Conservation (phyloP, 2,113 vertebrate species). For the Herpailurus yagouaroundi region DNA sequence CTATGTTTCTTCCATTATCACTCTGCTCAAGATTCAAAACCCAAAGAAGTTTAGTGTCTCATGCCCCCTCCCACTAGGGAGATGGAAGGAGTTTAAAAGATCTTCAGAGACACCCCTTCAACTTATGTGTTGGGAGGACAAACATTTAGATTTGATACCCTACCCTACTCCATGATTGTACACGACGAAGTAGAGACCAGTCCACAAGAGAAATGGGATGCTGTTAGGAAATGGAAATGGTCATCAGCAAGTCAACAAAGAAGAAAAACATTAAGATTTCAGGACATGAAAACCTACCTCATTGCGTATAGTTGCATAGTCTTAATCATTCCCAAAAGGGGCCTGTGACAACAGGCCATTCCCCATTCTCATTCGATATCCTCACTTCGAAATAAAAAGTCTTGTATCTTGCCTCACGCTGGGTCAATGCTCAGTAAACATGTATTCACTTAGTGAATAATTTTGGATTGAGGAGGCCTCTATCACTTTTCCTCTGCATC, state of each 20-base stretch:
- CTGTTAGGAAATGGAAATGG: background rate
- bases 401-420: background rate
- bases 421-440: background rate
- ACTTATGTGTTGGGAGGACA: background rate
- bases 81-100: background rate
- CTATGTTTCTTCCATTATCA: background rate
- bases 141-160: background rate
- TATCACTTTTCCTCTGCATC: background rate
- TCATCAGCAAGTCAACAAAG: background rate
- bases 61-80: background rate
- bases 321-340: background rate
- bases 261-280: background rate
- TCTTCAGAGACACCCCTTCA: background rate
- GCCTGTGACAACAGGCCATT: background rate
- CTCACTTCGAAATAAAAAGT: background rate
- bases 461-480: background rate
- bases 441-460: background rate
- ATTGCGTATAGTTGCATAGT: background rate
- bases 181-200: background rate
- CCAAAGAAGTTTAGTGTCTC: background rate
- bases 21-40: background rate
- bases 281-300: background rate
- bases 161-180: background rate
- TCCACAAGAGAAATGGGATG: background rate
- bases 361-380: background rate